Percentiles rank a stretch among this genome's conserved stretches.
Evolutionary conservation across 2,888 invertebrate genomes (phyloP).

Genomic region (Epinotia ramella): DNA sequence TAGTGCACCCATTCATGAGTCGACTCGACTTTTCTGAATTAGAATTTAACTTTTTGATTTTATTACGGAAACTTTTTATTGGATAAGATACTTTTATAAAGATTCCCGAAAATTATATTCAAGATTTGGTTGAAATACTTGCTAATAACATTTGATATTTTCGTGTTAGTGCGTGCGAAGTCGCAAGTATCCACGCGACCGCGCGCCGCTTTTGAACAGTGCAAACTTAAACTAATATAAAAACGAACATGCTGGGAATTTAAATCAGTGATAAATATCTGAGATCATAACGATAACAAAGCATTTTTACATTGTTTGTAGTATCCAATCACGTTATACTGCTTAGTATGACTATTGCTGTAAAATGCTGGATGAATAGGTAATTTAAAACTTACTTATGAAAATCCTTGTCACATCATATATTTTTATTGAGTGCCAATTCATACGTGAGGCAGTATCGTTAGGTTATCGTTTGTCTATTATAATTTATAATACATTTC

Average conservation of each 20-base stretch:
- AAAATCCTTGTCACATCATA: not conserved
- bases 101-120: not conserved
- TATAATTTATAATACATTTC: not conserved
- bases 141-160: not conserved
- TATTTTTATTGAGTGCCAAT: not conserved
- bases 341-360: not conserved
- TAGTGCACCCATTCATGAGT: not conserved
- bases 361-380: not conserved
- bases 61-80: too few relatives aligned
- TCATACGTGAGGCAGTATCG: not conserved
- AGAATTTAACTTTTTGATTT: not conserved
- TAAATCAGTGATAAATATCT: not conserved
- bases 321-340: not conserved
- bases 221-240: not conserved
- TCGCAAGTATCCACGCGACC: too few relatives aligned
- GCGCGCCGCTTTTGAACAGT: not conserved
- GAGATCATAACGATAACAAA: not conserved
- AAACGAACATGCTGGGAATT: not conserved
- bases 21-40: not conserved
- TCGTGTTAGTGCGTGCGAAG: not conserved
- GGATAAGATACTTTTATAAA: too few relatives aligned
- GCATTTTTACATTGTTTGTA: not conserved
- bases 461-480: not conserved
- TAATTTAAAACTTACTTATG: not conserved
- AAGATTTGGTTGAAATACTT: not conserved